Evolutionary conservation across 2,797 vertebrate genomes (phyloP).

Genomic region (Anguilla pacifica): DNA sequence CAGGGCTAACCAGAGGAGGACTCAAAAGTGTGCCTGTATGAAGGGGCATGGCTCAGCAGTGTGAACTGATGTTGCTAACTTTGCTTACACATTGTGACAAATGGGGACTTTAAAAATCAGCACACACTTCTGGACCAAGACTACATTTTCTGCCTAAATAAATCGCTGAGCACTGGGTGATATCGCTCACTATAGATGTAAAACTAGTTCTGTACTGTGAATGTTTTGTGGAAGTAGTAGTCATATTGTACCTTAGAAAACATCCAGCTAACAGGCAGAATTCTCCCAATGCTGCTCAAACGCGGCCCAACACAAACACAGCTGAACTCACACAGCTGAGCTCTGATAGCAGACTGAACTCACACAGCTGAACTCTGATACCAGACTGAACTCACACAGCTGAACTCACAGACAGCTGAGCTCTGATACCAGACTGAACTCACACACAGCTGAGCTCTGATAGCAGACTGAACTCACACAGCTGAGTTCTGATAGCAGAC

Average conservation of each 20-base stretch:
- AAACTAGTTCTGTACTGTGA: neutral
- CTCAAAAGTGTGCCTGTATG: too few species aligned
- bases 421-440: too few species aligned
- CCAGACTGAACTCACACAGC: neutral
- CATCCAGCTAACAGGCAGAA: neutral
- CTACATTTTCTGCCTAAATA: neutral
- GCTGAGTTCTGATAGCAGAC: too few species aligned
- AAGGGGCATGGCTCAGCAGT: too few species aligned
- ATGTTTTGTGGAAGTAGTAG: neutral
- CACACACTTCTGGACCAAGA: neutral
- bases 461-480: too few species aligned
- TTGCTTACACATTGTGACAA: too few species aligned
- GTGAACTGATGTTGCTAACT: too few species aligned
- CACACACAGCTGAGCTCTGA: too few species aligned
- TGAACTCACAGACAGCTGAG: neutral
- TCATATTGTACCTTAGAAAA: neutral
- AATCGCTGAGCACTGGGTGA: too few species aligned
- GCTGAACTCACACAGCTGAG: neutral
- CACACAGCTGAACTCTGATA: neutral
- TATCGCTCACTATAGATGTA: neutral
- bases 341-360: neutral
- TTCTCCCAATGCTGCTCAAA: neutral
- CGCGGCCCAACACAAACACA: neutral
- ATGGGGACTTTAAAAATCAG: too few species aligned
- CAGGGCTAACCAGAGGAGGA: neutral